phyloP scores from a whole-genome alignment of 1,140 invertebrate species.

The Neodiprion fabricii region DNA sequence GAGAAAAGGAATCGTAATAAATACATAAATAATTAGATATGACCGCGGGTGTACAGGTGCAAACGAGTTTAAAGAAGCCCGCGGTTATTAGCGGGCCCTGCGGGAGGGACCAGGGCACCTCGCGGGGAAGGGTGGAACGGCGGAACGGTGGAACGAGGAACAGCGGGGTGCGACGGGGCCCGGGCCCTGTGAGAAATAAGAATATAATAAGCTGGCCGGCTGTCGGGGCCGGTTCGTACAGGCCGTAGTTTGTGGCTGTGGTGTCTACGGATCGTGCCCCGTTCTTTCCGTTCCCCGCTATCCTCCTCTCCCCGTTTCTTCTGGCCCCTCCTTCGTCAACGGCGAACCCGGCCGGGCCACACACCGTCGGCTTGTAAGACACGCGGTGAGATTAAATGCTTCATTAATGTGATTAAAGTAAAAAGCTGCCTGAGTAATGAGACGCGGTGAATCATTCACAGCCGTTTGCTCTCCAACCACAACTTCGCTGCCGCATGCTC shows the following conservation, averaged over 20 bases:
- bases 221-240: not conserved
- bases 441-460: constrained; percentile 52
- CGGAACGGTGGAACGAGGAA: constrained; percentile 14
- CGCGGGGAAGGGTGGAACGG: constrained; percentile 16
- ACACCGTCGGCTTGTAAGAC: constrained; percentile 59
- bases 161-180: not conserved
- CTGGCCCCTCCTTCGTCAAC: constrained; percentile 48
- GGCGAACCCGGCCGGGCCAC: constrained; percentile 47
- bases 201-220: constrained; percentile 2
- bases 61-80: constrained; percentile 48
- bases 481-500: not conserved
- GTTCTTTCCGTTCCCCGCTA: constrained; percentile 8
- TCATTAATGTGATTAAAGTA: constrained; percentile 64
- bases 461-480: constrained; percentile 13
- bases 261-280: constrained; percentile 26
- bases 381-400: constrained; percentile 61
- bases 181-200: constrained; percentile 14
- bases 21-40: constrained; percentile 4
- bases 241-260: constrained; percentile 13
- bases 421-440: constrained; percentile 61
- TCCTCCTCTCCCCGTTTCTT: not conserved
- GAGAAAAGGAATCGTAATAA: too few relatives aligned
- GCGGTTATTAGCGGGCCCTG: constrained; percentile 45
- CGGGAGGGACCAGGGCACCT: constrained; percentile 26
- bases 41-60: constrained; percentile 42